These are phyloP conservation scores for Stegodyphus mimosarum DNA, from an alignment of 1,140 invertebrate species.

Conservation along the genomic window DNA sequence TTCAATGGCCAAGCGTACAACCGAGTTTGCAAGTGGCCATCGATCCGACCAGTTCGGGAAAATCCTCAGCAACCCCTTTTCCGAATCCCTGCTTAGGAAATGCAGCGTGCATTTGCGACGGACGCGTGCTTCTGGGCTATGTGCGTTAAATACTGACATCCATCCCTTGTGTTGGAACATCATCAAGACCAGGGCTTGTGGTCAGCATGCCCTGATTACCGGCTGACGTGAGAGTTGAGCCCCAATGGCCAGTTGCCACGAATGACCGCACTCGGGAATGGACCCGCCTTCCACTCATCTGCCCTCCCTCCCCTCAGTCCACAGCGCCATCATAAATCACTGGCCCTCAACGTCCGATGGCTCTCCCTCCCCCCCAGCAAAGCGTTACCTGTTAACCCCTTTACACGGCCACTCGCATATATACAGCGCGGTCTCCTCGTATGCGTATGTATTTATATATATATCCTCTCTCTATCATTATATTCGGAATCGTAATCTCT, in stretches of 20 bases:
- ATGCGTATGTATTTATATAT: constrained; percentile 31
- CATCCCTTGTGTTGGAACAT: constrained; percentile 42
- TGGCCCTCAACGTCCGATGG: constrained; percentile 20
- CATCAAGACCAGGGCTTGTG: constrained; percentile 49
- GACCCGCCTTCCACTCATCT: background rate
- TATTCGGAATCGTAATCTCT: constrained; percentile 60
- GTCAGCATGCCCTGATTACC: constrained; percentile 51
- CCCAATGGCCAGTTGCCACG: constrained; percentile 60
- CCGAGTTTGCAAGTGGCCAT: no score
- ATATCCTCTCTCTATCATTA: constrained; percentile 52
- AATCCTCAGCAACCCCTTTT: background rate
- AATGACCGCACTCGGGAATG: constrained; percentile 49
- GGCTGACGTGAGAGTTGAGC: constrained; percentile 46
- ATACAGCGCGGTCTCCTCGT: background rate
- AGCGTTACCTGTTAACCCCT: constrained; percentile 59
- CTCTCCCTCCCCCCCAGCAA: constrained; percentile 4
- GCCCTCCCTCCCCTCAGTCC: background rate
- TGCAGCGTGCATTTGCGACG: constrained; percentile 14
- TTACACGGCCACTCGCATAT: constrained; percentile 5
- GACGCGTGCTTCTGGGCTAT: constrained; percentile 15
- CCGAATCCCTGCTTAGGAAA: background rate
- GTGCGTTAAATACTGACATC: constrained; percentile 43
- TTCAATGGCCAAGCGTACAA: no score
- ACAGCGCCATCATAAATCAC: constrained; percentile 41
- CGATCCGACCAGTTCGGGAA: background rate